Percentiles rank a stretch among this genome's conserved stretches.
Evolutionary conservation across 2,888 invertebrate genomes (phyloP).

Genomic region (Andrena camellia): DNA sequence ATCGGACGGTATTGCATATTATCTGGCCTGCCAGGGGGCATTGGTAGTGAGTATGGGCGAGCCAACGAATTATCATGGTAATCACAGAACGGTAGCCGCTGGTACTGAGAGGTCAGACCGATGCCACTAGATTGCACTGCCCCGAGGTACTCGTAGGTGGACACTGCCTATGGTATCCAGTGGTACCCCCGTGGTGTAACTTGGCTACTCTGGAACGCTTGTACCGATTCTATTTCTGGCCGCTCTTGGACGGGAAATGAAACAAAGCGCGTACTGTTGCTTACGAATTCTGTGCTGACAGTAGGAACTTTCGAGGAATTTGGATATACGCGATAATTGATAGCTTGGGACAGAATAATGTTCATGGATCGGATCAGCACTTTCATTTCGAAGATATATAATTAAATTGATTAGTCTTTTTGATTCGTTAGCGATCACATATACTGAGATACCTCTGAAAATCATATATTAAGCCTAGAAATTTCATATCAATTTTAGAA

Average conservation of each 20-base stretch:
- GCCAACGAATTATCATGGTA: constrained; percentile 80
- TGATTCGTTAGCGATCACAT: too few relatives aligned
- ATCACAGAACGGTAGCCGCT: constrained; percentile 77
- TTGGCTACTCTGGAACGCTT: constrained; percentile 17
- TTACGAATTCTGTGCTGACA: neutral
- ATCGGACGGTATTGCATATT: constrained; percentile 74
- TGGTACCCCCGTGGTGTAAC: constrained; percentile 51
- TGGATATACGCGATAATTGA: neutral
- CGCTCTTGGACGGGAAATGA: constrained; percentile 21
- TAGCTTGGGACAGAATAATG: neutral
- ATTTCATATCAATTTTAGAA: neutral
- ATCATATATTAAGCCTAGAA: too few relatives aligned
- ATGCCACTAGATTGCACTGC: constrained; percentile 75
- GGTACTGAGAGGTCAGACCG: constrained; percentile 73
- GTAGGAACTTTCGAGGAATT: neutral
- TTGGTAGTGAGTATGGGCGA: constrained; percentile 65
- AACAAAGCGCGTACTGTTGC: constrained; percentile 31
- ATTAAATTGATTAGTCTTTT: too few relatives aligned
- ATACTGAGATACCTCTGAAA: too few relatives aligned
- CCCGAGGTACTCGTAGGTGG: constrained; percentile 66
- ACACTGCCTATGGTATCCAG: constrained; percentile 61
- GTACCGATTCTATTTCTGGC: constrained; percentile 41
- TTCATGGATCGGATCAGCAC: neutral
- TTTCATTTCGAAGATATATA: too few relatives aligned
- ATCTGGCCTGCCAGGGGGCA: constrained; percentile 69